Base-by-base conservation (phyloP, 2,797 vertebrate genomes). In the Diplodus puntazzo region DNA sequence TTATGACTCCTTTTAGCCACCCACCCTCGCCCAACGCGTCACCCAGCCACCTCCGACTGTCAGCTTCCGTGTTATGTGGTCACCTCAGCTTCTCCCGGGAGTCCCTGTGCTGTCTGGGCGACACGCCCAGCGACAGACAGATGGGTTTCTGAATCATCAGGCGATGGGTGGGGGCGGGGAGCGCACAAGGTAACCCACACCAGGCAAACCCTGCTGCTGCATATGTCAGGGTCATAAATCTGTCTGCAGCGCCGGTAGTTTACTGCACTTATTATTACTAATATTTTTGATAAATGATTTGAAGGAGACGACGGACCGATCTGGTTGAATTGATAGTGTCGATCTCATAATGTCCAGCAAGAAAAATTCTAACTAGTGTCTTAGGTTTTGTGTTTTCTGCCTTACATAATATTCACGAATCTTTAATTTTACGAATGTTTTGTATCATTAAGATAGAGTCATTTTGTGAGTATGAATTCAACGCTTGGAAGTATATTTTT, bases 201-300 rank as follows among this genome's bases (percentile, higher is more conserved):
- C 73, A 0, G 67, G 50, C 64, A 55, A 68, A 79, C 72, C 20
- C 60, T 43, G 39, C 77, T 12, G 62, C 54, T 54, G 74, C 73
- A 81, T 70, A 59, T 59, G 80, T 74, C 75, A 0, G 10, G 27
- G 34, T 30, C 21, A 46, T 84, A 71, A 87, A 85, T 88, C 73
- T 78, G 53, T 74, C 62, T 1, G 34, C 55, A 21, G 49, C 11
- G 11, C 13, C 1, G 16, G 16, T n/a, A 3, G 3, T 61, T 81
- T 81, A 70, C 64, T 57, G 6, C 4, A 2, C 27, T 50, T 42
- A 25, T 50, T 42, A 25, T 25, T 25, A 25, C 25, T 53, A 42
- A 79, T 50, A 39, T 42, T 79, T 11, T n/a, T 59, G 49, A 80
- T 14, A 4, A 25, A 59, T 63, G 65, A 68, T 23, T 60, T 1